phyloP scores from a whole-genome alignment of 2,797 vertebrate species.

The Bradypodion pumilum region DNA sequence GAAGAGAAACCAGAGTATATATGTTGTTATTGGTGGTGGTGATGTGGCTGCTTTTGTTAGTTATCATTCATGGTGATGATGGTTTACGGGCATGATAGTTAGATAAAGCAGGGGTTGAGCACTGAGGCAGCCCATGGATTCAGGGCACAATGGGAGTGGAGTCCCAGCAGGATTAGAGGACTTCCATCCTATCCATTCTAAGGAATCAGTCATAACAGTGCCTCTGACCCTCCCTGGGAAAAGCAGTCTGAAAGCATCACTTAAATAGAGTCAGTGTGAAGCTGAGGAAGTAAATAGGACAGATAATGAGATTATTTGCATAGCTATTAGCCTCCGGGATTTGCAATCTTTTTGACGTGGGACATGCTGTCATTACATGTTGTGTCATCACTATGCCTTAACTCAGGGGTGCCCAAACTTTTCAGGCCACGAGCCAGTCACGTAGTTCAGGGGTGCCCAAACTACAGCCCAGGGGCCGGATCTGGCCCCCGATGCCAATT shows the following conservation, averaged over 20 bases:
- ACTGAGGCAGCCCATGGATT: not conserved
- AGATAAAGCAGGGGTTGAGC: not conserved
- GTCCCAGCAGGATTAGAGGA: not conserved
- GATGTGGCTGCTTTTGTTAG: too few species aligned
- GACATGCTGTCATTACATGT: slow-evolving; percentile 48
- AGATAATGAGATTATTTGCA: slow-evolving; percentile 71
- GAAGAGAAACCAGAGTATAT: too few species aligned
- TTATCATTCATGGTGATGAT: not conserved
- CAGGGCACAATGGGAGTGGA: not conserved
- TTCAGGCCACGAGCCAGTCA: too few species aligned
- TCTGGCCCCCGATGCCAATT: too few species aligned
- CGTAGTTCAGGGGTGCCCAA: too few species aligned
- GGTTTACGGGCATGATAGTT: not conserved
- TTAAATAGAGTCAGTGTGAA: slow-evolving; percentile 48
- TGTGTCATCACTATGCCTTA: not conserved
- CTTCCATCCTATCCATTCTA: not conserved
- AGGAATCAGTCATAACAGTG: not conserved
- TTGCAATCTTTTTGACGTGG: slow-evolving; percentile 52
- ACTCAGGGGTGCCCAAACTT: too few species aligned
- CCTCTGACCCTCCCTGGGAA: slow-evolving; percentile 33
- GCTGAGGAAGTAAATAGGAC: slow-evolving; percentile 68
- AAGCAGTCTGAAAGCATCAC: not conserved
- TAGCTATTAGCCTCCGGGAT: slow-evolving; percentile 68
- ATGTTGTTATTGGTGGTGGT: too few species aligned
- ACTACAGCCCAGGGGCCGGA: too few species aligned